phyloP scores from a whole-genome alignment of 1,140 invertebrate species.

The Megathymus violae region DNA sequence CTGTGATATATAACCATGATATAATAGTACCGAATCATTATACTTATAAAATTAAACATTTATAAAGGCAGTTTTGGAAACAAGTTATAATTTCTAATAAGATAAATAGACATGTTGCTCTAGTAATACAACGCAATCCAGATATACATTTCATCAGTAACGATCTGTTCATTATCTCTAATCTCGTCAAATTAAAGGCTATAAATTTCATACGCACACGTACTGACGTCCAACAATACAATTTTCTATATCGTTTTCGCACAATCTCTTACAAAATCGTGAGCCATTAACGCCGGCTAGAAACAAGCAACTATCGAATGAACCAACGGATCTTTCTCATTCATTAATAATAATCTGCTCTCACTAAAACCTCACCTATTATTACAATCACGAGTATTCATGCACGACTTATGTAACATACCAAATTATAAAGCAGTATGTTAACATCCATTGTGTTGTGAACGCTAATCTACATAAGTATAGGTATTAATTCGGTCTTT shows the following conservation, averaged over 20 bases:
- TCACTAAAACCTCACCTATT: constrained; percentile 63
- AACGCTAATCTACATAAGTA: constrained; percentile 80
- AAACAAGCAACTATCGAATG: constrained; percentile 52
- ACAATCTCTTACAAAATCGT: constrained; percentile 59
- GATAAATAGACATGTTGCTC: not conserved
- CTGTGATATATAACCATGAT: not conserved
- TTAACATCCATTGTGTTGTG: constrained; percentile 76
- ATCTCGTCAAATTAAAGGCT: constrained; percentile 64
- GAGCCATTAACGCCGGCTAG: constrained; percentile 50
- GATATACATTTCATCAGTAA: constrained; percentile 30
- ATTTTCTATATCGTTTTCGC: constrained; percentile 63
- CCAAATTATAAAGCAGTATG: constrained; percentile 75
- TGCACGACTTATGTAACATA: constrained; percentile 75
- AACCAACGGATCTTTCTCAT: constrained; percentile 59
- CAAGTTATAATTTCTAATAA: constrained; percentile 18
- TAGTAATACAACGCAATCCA: constrained; percentile 17
- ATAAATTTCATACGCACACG: constrained; percentile 65
- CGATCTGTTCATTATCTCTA: constrained; percentile 45
- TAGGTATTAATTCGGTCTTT: constrained; percentile 80
- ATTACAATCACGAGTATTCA: constrained; percentile 73
- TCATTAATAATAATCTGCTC: constrained; percentile 79
- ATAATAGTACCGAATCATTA: not conserved
- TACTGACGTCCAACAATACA: constrained; percentile 61
- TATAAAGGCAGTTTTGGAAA: constrained; percentile 15
- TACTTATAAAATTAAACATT: not conserved